Evolutionary conservation across 2,113 vertebrate genomes (phyloP).

Genomic region (Saccopteryx bilineata): DNA sequence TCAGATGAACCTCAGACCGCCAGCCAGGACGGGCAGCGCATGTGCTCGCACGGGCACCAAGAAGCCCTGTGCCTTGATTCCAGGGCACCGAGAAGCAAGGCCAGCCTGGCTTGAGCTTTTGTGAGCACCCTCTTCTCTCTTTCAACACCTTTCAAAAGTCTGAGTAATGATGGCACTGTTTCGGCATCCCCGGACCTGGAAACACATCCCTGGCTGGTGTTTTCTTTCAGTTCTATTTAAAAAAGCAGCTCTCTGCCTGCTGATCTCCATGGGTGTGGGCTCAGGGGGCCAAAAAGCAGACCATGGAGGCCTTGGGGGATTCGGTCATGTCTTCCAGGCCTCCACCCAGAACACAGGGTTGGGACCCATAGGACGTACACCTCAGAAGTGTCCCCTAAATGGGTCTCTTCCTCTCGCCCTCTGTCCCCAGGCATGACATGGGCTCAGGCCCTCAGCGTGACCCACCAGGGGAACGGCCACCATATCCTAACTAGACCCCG

Average conservation of each 20-base stretch:
- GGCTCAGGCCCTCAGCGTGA: not conserved
- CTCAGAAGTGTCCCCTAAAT: not conserved
- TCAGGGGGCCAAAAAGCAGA: not conserved
- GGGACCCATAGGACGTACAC: not conserved
- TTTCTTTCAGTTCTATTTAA: not conserved
- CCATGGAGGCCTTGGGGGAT: not conserved
- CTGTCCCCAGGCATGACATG: accelerated
- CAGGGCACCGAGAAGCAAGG: not conserved
- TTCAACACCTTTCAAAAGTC: not conserved
- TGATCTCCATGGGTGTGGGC: not conserved
- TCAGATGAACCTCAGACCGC: not conserved
- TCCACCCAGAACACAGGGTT: accelerated
- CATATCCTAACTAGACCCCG: too few species aligned
- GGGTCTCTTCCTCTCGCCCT: not conserved
- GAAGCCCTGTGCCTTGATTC: not conserved
- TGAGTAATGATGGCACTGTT: not conserved
- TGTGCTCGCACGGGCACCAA: not conserved
- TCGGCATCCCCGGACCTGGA: not conserved
- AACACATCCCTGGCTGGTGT: not conserved
- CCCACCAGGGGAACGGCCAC: not conserved
- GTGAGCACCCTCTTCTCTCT: not conserved
- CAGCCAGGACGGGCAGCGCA: not conserved
- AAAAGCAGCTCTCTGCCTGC: not conserved
- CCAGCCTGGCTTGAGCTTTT: accelerated
- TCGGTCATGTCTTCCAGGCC: not conserved